Evolutionary conservation across 2,113 vertebrate species (phyloP).

Genomic region (Microtus oregoni): DNA sequence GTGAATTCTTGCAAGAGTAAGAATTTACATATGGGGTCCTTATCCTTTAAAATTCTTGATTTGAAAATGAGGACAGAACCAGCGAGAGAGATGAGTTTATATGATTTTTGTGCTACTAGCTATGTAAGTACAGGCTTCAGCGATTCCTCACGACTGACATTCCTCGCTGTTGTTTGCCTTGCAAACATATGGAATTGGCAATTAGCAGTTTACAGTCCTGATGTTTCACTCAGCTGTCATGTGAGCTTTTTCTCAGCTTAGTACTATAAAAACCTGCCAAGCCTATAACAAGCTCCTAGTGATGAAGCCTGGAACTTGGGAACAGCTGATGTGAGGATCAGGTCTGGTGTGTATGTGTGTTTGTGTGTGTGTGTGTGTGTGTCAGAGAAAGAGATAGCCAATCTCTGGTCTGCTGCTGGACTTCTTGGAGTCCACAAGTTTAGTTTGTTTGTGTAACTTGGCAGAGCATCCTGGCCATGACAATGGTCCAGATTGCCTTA

Average conservation of each 20-base stretch:
- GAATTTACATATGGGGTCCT: not conserved
- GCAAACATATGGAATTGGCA: conserved; percentile 75
- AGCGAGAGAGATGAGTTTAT: not conserved
- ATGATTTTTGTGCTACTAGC: conserved; percentile 3
- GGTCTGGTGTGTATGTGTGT: conserved; percentile 67
- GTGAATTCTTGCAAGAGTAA: not conserved
- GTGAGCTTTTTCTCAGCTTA: conserved; percentile 76
- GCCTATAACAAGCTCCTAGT: conserved; percentile 57
- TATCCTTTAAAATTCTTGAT: conserved; percentile 18
- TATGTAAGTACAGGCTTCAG: conserved; percentile 42
- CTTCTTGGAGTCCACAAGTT: conserved; percentile 65
- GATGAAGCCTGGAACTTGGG: conserved; percentile 59
- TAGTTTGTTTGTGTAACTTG: conserved; percentile 65
- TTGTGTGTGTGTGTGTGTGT: conserved; percentile 52
- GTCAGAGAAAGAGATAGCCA: not conserved
- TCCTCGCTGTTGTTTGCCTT: conserved; percentile 67
- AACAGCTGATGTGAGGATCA: conserved; percentile 67
- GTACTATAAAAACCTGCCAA: conserved; percentile 67
- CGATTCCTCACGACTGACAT: conserved; percentile 57
- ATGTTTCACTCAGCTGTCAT: conserved; percentile 72
- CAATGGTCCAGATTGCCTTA: not conserved
- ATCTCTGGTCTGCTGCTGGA: conserved; percentile 49
- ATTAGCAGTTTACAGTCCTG: conserved; percentile 79
- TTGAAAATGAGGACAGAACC: not conserved
- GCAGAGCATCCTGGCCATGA: not conserved